A percentile compares a stretch with the other conserved stretches of the same genome.
phyloP scores from a whole-genome alignment of 2,888 invertebrate genomes.

The Orthosia incerta region DNA sequence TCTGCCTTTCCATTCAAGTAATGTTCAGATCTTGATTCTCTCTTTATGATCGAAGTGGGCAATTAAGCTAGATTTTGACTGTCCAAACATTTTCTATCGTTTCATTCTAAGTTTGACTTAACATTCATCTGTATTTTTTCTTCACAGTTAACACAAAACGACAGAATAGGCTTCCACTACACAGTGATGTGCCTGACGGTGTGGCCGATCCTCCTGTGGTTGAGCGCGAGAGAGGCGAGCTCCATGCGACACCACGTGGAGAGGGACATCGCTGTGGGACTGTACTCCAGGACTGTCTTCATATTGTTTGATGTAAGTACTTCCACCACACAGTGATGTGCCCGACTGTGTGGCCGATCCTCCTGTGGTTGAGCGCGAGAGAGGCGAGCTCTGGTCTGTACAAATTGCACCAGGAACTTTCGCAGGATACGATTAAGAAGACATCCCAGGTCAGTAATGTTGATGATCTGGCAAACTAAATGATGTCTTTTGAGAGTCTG shows the following conservation, averaged over 20 bases:
- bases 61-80: neutral
- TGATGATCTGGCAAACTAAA: neutral
- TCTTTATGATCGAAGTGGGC: neutral
- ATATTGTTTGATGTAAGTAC: conserved; percentile 94
- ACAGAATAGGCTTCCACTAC: conserved; percentile 97
- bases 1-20: too few relatives aligned
- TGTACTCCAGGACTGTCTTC: conserved; percentile 95
- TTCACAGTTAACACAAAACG: conserved; percentile 93
- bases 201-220: conserved; percentile 94
- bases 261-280: conserved; percentile 94
- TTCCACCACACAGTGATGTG: conserved; percentile 95
- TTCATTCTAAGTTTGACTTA: neutral
- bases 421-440: too few relatives aligned
- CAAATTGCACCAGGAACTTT: too few relatives aligned
- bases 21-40: neutral
- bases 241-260: conserved; percentile 92
- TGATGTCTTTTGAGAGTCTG: neutral
- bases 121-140: conserved; percentile 20
- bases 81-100: neutral
- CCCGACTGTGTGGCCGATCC: conserved; percentile 94
- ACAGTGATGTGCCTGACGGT: conserved; percentile 94
- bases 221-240: conserved; percentile 91
- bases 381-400: conserved; percentile 91
- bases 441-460: neutral
- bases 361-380: conserved; percentile 92